Percentiles rank a stretch among this genome's conserved stretches.
Evolutionary conservation across 2,888 invertebrate genomes (phyloP).

Genomic region (Lepidochitona cinerea): DNA sequence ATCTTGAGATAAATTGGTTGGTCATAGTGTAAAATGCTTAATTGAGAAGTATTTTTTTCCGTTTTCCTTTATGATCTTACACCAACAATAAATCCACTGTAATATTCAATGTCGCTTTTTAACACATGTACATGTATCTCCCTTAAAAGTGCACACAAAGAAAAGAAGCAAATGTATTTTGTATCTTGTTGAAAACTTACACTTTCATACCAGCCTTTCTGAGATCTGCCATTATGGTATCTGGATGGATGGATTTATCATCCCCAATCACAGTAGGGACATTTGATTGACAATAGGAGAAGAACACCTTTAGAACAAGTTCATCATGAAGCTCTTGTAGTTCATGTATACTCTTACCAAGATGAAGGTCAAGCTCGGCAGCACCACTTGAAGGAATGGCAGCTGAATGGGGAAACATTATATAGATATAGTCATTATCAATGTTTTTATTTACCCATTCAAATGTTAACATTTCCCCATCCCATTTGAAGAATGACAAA

Average conservation of each 20-base stretch:
- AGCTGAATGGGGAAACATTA: too few relatives aligned
- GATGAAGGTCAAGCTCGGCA: conserved; percentile 64
- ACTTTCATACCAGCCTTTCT: conserved; percentile 47
- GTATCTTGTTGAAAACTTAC: conserved; percentile 43
- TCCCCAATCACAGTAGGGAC: conserved; percentile 41
- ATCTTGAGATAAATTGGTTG: too few relatives aligned
- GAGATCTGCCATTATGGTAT: conserved; percentile 51
- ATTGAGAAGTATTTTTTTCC: too few relatives aligned
- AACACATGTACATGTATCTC: too few relatives aligned
- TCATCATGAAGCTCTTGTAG: conserved; percentile 50
- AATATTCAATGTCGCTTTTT: too few relatives aligned
- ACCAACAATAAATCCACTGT: too few relatives aligned
- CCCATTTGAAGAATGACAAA: too few relatives aligned
- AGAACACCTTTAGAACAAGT: conserved; percentile 46
- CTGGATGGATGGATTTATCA: conserved; percentile 48
- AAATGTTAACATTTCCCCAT: too few relatives aligned
- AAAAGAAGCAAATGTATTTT: background rate
- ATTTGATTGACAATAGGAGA: conserved; percentile 54
- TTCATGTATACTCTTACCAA: conserved; percentile 57
- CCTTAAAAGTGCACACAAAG: background rate
- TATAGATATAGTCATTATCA: too few relatives aligned
- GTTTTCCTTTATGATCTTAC: too few relatives aligned
- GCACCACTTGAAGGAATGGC: conserved; percentile 64
- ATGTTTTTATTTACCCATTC: too few relatives aligned
- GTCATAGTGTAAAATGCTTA: too few relatives aligned